A percentile compares a stretch with the other conserved stretches of the same genome.
phyloP scores from a whole-genome alignment of 2,888 invertebrate genomes.

The Zonitis immaculata region DNA sequence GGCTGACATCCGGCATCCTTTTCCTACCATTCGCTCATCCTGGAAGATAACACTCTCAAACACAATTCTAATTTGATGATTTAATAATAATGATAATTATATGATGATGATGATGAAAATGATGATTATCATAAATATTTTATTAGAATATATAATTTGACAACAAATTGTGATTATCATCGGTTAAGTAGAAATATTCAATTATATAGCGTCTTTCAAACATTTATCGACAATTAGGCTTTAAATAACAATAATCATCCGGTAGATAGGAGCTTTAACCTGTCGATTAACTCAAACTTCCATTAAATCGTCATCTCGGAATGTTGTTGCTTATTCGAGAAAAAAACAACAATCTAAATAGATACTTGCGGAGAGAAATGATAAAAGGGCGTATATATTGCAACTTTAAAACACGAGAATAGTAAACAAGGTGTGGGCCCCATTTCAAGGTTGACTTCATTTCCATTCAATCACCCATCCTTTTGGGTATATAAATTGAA shows the following conservation, averaged over 20 bases:
- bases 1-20: slow-evolving; percentile 55
- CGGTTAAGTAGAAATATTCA: not conserved
- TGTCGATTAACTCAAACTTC: too few species aligned
- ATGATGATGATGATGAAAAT: too few species aligned
- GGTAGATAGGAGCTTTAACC: not conserved
- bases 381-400: slow-evolving; percentile 2
- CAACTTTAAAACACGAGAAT: slow-evolving; percentile 4
- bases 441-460: slow-evolving; percentile 35
- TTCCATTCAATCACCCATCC: slow-evolving; percentile 35
- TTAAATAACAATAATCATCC: not conserved
- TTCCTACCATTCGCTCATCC: slow-evolving; percentile 39
- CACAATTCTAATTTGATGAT: not conserved
- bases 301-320: too few species aligned
- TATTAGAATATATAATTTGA: too few species aligned
- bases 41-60: slow-evolving; percentile 34
- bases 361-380: too few species aligned
- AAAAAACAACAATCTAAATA: too few species aligned
- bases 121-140: too few species aligned
- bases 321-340: too few species aligned
- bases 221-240: not conserved
- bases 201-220: not conserved
- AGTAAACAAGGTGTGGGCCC: slow-evolving; percentile 37
- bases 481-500: slow-evolving; percentile 19
- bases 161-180: too few species aligned
- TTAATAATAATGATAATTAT: too few species aligned